These are phyloP conservation scores for Saguinus imperator DNA, from an alignment of 2,113 vertebrate species.

Conservation along the genomic window DNA sequence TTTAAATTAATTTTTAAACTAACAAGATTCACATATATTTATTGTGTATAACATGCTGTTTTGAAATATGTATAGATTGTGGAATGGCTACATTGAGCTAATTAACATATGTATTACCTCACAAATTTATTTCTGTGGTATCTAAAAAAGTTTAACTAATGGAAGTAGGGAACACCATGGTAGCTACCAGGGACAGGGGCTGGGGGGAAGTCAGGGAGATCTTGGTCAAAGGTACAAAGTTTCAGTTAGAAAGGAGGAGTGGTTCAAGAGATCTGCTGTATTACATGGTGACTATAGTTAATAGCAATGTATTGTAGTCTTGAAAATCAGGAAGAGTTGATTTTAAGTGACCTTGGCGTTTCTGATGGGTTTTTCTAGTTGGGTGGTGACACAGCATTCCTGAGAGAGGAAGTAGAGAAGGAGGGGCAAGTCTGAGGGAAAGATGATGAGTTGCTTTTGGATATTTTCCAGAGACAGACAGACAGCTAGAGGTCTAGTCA, in stretches of 20 bases:
- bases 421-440: neutral
- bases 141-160: neutral
- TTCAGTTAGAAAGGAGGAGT: neutral
- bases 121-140: neutral
- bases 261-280: neutral
- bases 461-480: neutral
- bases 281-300: neutral
- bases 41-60: neutral
- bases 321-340: neutral
- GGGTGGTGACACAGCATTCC: neutral
- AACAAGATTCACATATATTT: neutral
- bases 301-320: neutral
- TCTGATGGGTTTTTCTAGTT: neutral
- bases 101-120: neutral
- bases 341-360: neutral
- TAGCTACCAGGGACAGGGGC: neutral
- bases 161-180: neutral
- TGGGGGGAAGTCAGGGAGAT: neutral
- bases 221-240: neutral
- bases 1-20: neutral
- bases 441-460: neutral
- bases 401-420: conserved; percentile 30
- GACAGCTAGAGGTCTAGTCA: neutral
- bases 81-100: neutral
- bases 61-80: neutral